Percentiles rank a stretch among this genome's conserved stretches.
Conservation (phyloP, 1,140 invertebrate genomes). For the Steinernema khuongi region DNA sequence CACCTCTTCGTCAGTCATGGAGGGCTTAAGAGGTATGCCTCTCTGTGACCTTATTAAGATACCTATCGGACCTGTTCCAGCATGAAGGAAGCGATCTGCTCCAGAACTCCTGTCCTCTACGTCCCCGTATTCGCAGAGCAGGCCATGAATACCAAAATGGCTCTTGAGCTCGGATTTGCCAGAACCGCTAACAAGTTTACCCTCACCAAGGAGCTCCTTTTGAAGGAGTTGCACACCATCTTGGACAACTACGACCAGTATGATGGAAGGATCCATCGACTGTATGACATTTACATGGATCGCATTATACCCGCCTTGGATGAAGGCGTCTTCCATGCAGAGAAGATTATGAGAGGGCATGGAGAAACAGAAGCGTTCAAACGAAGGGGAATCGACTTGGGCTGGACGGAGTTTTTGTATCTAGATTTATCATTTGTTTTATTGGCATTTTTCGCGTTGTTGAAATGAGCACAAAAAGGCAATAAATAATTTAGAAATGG, state of each 20-base stretch:
- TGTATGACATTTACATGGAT: not conserved
- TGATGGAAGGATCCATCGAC: not conserved
- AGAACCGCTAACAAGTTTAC: constrained; percentile 22
- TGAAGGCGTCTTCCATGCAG: not conserved
- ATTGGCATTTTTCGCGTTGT: too few relatives aligned
- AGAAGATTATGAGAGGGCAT: not conserved
- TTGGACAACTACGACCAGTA: not conserved
- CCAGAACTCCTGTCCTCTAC: constrained; percentile 13
- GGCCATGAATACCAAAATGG: constrained; percentile 18
- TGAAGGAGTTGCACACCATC: not conserved
- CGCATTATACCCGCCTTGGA: not conserved
- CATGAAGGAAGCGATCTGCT: constrained; percentile 27
- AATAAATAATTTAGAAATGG: too few relatives aligned
- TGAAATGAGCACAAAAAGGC: too few relatives aligned
- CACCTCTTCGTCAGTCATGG: constrained; percentile 28
- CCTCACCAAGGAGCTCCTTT: constrained; percentile 24
- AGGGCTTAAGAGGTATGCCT: constrained; percentile 26
- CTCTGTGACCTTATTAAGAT: not conserved
- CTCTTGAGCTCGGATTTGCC: constrained; percentile 20
- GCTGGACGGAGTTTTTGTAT: not conserved
- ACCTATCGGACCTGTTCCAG: constrained; percentile 13
- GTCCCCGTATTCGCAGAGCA: constrained; percentile 25
- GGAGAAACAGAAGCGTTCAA: not conserved
- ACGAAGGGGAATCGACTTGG: not conserved
- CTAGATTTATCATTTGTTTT: too few relatives aligned